Conservation (phyloP, 2,888 invertebrate species). For the Monoplex corrugatus region DNA sequence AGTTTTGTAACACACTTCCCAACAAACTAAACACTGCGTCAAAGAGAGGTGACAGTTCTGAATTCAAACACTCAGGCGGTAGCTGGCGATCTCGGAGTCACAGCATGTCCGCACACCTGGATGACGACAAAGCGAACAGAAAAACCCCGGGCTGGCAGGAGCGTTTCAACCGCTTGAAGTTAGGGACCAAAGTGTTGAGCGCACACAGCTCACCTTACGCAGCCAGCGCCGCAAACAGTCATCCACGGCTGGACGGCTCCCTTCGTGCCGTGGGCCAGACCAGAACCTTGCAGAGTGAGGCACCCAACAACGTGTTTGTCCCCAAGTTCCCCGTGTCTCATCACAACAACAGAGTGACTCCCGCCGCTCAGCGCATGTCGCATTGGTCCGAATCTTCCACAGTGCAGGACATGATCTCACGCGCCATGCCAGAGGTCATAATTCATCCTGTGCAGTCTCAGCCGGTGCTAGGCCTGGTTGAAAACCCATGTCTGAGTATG, state of each 20-base stretch:
- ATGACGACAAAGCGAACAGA: constrained; percentile 45
- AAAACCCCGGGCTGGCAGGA: constrained; percentile 54
- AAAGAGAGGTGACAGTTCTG: not conserved
- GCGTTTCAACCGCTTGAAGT: constrained; percentile 54
- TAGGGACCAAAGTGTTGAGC: constrained; percentile 57
- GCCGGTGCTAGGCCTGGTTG: constrained; percentile 58
- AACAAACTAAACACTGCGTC: constrained; percentile 49
- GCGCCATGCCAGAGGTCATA: constrained; percentile 86
- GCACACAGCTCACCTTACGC: constrained; percentile 46
- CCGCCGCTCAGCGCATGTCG: constrained; percentile 58
- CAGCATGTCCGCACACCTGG: constrained; percentile 53
- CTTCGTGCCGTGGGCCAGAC: constrained; percentile 25
- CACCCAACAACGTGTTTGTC: constrained; percentile 51
- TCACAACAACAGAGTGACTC: constrained; percentile 53
- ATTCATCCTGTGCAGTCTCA: constrained; percentile 83
- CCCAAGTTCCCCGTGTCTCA: constrained; percentile 72
- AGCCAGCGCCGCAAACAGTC: not conserved
- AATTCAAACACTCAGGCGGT: not conserved
- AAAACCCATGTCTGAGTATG: constrained; percentile 80
- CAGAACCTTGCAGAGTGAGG: not conserved
- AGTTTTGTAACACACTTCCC: no score
- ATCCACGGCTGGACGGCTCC: constrained; percentile 27
- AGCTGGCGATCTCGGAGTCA: constrained; percentile 52
- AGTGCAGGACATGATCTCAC: constrained; percentile 82
- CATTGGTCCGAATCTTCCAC: constrained; percentile 78